These are phyloP conservation scores for Gavialis gangeticus DNA, from an alignment of 2,113 vertebrate species.

Conservation along the genomic window DNA sequence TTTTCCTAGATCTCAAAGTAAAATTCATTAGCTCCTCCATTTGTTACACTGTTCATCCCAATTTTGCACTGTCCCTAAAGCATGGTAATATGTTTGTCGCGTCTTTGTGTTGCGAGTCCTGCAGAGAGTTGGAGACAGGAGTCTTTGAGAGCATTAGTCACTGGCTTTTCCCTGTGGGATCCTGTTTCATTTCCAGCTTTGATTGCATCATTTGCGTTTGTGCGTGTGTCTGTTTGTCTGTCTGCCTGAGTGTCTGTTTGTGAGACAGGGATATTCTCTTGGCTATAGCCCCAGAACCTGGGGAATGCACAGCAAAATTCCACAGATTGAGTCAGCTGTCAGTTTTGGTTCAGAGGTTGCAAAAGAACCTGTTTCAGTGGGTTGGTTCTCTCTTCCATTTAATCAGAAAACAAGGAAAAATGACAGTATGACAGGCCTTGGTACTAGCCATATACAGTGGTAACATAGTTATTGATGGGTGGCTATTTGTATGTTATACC, in stretches of 20 bases:
- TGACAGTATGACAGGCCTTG: not conserved
- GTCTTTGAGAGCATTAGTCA: not conserved
- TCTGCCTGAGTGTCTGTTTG: not conserved
- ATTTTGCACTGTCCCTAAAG: not conserved
- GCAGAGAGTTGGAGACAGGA: not conserved
- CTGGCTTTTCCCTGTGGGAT: not conserved
- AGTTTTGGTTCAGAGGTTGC: not conserved
- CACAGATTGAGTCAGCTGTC: not conserved
- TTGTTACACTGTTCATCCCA: not conserved
- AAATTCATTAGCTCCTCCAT: not conserved
- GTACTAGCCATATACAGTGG: too few relatives aligned
- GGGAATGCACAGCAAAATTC: not conserved
- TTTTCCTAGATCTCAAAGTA: conserved; percentile 2
- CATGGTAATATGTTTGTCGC: fast-evolving
- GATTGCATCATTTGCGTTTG: conserved; percentile 60
- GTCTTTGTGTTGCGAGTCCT: not conserved
- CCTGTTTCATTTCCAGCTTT: conserved; percentile 69
- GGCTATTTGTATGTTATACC: too few relatives aligned
- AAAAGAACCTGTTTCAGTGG: not conserved
- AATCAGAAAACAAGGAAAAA: conserved; percentile 25
- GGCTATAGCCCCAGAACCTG: not conserved
- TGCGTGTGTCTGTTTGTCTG: fast-evolving
- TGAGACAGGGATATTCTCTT: not conserved
- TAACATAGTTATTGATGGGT: too few relatives aligned
- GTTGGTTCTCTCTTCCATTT: not conserved